Percentiles rank a stretch among this genome's conserved stretches.
Conservation (phyloP, 2,888 invertebrate genomes). For the Hemaris fuciformis region DNA sequence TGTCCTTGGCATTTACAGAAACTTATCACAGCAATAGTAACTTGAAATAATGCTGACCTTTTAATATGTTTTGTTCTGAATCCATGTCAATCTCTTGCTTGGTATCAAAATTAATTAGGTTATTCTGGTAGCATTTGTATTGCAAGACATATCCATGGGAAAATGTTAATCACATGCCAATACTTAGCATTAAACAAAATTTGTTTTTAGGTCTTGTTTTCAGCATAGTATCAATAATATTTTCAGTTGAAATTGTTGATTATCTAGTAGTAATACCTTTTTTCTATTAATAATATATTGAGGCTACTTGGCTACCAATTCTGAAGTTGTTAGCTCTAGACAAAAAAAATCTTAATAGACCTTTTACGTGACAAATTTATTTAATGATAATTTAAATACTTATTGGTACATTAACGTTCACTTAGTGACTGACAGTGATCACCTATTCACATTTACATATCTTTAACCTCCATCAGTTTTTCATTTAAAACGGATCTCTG, state of each 20-base stretch:
- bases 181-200: too few relatives aligned
- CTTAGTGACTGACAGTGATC: constrained; percentile 30
- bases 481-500: constrained; percentile 38
- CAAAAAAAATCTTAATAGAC: too few relatives aligned
- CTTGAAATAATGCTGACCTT: constrained; percentile 39
- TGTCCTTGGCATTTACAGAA: constrained; percentile 17
- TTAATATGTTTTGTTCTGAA: constrained; percentile 19
- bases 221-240: too few relatives aligned
- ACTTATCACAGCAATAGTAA: constrained; percentile 32
- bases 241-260: too few relatives aligned
- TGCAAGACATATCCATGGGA: too few relatives aligned
- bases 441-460: constrained; percentile 51
- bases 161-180: too few relatives aligned
- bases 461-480: constrained; percentile 48
- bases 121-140: neutral
- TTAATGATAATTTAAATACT: neutral
- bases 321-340: too few relatives aligned
- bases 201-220: too few relatives aligned
- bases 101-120: neutral
- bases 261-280: too few relatives aligned
- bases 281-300: too few relatives aligned
- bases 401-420: neutral
- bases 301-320: too few relatives aligned
- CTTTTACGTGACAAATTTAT: neutral
- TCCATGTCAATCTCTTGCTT: neutral